Evolutionary conservation across 1,140 invertebrate genomes (phyloP), one percentile per base, ranked within the genome.

Genomic region (Venustaconcha ellipsiformis): DNA sequence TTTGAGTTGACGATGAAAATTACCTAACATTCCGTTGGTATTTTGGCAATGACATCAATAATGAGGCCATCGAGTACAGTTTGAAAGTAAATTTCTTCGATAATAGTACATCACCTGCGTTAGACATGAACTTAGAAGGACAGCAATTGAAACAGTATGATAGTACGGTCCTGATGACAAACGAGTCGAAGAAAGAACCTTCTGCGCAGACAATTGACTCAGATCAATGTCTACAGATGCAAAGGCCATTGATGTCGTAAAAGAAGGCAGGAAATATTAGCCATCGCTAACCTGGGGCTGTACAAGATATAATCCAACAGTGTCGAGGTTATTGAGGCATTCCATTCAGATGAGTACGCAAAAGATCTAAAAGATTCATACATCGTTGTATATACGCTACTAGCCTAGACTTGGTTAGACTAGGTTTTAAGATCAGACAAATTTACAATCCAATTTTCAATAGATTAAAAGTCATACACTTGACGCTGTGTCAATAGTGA

Each of bases 401-500:
- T 67, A 2, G 64, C 62, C 58, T 23, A 74, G 30, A 20, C 69
- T 81, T 23, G 81, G 80, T 63, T 75, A 58, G 78, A 0, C 2
- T 83, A 72, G 79, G 26, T 70, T 58, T 23, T 81, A 14, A 55
- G 75, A 55, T 55, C 68, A 6, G 75, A 81, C 66, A 37, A 15
- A n/a, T 79, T 81, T 58, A 55, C 18, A 58, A 79, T 83, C 55
- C 23, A 72, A 20, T 56, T 74, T 14, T 6, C 55, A 18, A 17
- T 70, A 5, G 57, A 67, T 20, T 18, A 74, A 14, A 78, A 73
- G 62, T 66, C 72, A 12, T 37, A 55, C n/a, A 82, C 82, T 20
- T 64, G 82, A 15, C 67, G 80, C 56, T 78, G 78, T 83, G 30
- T 79, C 82, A 12, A 82, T 70, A 13, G 58, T 82, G 11, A 74